Evolutionary conservation across 2,113 vertebrate species (phyloP), one percentile per base, ranked within the genome.

Genomic region (Rallus limicola): DNA sequence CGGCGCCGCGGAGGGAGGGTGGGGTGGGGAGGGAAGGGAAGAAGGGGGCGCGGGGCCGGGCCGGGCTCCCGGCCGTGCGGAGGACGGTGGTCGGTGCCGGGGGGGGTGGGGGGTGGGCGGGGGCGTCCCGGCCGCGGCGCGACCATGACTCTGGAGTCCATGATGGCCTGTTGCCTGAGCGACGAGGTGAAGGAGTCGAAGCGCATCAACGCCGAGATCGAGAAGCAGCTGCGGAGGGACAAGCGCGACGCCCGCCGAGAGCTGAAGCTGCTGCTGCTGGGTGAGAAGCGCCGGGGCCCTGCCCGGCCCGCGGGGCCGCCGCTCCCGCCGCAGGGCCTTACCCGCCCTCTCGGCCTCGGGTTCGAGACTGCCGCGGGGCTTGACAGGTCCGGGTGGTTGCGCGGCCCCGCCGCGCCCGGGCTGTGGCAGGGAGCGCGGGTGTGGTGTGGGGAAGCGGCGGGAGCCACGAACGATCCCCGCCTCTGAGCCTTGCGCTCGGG

Each of bases 161-260:
- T 99, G 98, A 99, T 99, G 99, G 99, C 99, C 98, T 99, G 99
- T 98, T 99, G 99, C 98, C 98, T 99, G 97, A 99, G 98, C 97
- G 99, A 99, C 94, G 99, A 99, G 98, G 99, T 98, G 97, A 99
- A 99, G 97, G 99, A 99, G 98, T 99, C 99, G 94, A 99, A 99
- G 96, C 98, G 99, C 95, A 99, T 99, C 98, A 99, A 99, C 97
- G 97, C 98, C 19, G 99, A 99, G 98, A 99, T 99, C 97, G 99
- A 99, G 97, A 99, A 99, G 97, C 99, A 99, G 95, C 98, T 99
- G 89, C 98, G 98, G 95, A 98, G 99, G 96, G 99, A 99, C 97
- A 99, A 99, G 96, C 98, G 98, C 94, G 99, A 99, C 90, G 98
- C 99, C 15, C 98, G 99, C 67, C 97, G 99, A 92, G 99, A 99